Base-by-base conservation (phyloP, 2,797 vertebrate genomes). In the Hydrolagus colliei region DNA sequence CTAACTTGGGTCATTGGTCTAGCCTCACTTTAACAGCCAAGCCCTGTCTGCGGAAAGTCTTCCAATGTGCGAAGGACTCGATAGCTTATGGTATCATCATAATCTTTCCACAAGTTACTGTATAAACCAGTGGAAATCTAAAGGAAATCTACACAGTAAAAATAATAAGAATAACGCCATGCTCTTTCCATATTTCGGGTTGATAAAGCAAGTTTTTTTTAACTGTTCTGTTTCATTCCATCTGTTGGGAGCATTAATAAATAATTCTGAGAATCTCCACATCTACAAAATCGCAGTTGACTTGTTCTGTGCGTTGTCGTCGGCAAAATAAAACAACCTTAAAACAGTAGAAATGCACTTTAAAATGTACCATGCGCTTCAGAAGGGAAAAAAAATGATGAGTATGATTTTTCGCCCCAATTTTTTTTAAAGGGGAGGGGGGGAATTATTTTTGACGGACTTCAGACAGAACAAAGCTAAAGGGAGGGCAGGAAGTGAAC, bases 271-370 rank as follows among this genome's bases (percentile, higher is more conserved):
- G 41, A 52, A 52, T 52, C 41, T 52, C 41, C 41, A 52, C 41
- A 52, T 52, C 2, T 6, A 52, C 41, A 52, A 52, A 52, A 84
- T 68, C 41, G 12, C 63, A 35, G 65, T 84, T 27, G 32, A 35
- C 32, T 71, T 65, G 27, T 20, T 84, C 65, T n/a, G 79, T 12
- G 63, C 22, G 67, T 71, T 67, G 71, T 63, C 71, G 79, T 82
- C 63, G 68, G 62, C 32, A 61, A 67, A 84, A 84, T 68, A 82
- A 41, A 84, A 52, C 41, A 84, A 52, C 41, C 41, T 52, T 52
- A 52, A 52, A 82, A 71, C 79, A 84, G 79, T 84, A 84, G 79
- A 84, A 84, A 63, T 84, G 79, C 79, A 84, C 79, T 84, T 84
- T 71, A 68, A 84, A 84, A 84, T 84, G 79, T 84, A 84, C 79